phyloP scores from a whole-genome alignment of 35 echinoderm and acorn worm genomes.

The Heliocidaris erythrogramma region DNA sequence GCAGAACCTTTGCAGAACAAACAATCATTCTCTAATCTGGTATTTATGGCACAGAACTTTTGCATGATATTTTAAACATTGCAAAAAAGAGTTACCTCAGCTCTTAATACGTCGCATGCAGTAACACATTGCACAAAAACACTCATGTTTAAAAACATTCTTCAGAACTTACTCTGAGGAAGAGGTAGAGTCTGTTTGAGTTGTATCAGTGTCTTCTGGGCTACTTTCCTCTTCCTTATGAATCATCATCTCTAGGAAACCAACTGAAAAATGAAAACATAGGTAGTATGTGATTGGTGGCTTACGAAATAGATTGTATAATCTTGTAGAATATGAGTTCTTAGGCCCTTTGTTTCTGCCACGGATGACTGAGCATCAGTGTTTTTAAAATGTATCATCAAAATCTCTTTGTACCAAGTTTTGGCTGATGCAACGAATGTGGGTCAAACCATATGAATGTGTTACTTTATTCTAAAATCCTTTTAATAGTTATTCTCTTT shows the following conservation, averaged over 20 bases:
- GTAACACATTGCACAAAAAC: background rate
- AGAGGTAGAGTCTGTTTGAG: background rate
- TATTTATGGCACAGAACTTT: background rate
- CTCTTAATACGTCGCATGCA: background rate
- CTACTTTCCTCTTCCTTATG: background rate
- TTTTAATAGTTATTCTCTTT: too few relatives aligned
- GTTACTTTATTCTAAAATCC: too few relatives aligned
- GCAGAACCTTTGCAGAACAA: background rate
- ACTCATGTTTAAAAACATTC: background rate
- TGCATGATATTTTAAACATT: background rate
- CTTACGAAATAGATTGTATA: background rate
- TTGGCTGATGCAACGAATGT: too few relatives aligned
- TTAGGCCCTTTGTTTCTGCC: too few relatives aligned
- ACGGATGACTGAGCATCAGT: too few relatives aligned
- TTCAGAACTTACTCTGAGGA: background rate
- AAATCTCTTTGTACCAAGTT: too few relatives aligned
- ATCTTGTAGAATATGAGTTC: too few relatives aligned
- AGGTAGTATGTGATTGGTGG: background rate
- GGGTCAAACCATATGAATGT: too few relatives aligned
- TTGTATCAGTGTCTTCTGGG: too few relatives aligned
- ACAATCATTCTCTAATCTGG: background rate
- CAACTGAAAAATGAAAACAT: background rate
- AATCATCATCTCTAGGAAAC: background rate
- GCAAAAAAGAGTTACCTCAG: background rate
- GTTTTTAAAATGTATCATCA: too few relatives aligned